These are phyloP conservation scores for Plutella xylostella DNA, from an alignment of 2,888 invertebrate species.

Conservation along the genomic window DNA sequence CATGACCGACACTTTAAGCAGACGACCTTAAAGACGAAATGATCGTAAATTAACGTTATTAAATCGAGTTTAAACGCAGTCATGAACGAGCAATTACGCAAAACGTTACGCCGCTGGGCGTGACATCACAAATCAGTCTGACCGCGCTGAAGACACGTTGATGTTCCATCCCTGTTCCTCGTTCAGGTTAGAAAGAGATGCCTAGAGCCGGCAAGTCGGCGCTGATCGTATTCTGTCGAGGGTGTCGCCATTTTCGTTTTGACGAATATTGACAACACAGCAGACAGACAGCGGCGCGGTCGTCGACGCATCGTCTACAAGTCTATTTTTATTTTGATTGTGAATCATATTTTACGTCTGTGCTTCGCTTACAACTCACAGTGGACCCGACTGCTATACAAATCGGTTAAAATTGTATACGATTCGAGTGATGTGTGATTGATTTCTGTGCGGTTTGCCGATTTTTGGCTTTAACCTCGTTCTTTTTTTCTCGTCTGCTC, in stretches of 20 bases:
- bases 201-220: conserved; percentile 40
- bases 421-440: conserved; percentile 36
- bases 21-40: conserved; percentile 49
- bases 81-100: conserved; percentile 63
- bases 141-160: conserved; percentile 56
- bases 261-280: conserved; percentile 79
- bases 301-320: conserved; percentile 63
- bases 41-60: conserved; percentile 59
- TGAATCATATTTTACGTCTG: conserved; percentile 52
- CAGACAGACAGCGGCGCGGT: conserved; percentile 67
- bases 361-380: conserved; percentile 24
- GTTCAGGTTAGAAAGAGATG: conserved; percentile 29
- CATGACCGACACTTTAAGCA: conserved; percentile 51
- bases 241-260: conserved; percentile 80
- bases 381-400: conserved; percentile 37
- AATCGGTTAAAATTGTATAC: conserved; percentile 14
- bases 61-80: conserved; percentile 62
- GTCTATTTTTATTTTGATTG: conserved; percentile 68
- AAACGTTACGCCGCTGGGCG: conserved; percentile 70
- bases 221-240: conserved; percentile 68
- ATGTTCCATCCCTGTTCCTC: conserved; percentile 33
- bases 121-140: conserved; percentile 69
- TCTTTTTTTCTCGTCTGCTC: conserved; percentile 35
- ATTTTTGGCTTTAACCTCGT: conserved; percentile 64
- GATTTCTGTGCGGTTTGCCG: conserved; percentile 31